phyloP scores from a whole-genome alignment of 1,140 invertebrate genomes.

The Nephotettix cincticeps region DNA sequence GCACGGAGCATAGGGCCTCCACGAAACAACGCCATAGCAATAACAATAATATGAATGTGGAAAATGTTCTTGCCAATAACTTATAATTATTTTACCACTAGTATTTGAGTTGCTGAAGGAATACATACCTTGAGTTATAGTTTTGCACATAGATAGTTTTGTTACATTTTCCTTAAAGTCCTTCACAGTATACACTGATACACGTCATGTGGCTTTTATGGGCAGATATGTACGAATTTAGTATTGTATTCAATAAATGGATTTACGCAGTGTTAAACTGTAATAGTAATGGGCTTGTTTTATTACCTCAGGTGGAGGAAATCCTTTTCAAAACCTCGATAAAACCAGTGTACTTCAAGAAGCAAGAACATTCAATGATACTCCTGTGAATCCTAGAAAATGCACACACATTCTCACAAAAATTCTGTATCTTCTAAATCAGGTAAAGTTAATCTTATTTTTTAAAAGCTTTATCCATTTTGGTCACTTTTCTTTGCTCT shows the following conservation, averaged over 20 bases:
- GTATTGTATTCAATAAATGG: not conserved
- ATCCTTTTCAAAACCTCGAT: constrained; percentile 91
- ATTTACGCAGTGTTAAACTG: not conserved
- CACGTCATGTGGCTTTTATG: not conserved
- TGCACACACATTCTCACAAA: constrained; percentile 95
- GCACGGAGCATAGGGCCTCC: no score
- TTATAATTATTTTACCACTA: no score
- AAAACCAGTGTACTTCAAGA: constrained; percentile 97
- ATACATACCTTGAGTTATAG: no score
- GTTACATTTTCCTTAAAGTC: constrained; percentile 22
- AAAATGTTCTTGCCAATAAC: no score
- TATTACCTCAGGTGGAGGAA: constrained; percentile 61
- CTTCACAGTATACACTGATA: not conserved
- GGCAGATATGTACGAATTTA: not conserved
- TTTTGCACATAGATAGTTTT: no score
- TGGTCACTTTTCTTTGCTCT: no score
- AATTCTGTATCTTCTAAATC: constrained; percentile 93
- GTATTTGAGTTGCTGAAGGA: no score
- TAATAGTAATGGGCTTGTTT: not conserved
- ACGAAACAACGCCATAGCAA: no score
- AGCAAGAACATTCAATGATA: constrained; percentile 95
- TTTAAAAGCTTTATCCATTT: no score
- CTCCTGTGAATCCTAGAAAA: constrained; percentile 95
- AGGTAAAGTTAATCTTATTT: constrained; percentile 50
- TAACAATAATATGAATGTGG: no score